These are phyloP conservation scores for Mustela lutreola DNA, from an alignment of 2,113 vertebrate species.

Conservation along the genomic window DNA sequence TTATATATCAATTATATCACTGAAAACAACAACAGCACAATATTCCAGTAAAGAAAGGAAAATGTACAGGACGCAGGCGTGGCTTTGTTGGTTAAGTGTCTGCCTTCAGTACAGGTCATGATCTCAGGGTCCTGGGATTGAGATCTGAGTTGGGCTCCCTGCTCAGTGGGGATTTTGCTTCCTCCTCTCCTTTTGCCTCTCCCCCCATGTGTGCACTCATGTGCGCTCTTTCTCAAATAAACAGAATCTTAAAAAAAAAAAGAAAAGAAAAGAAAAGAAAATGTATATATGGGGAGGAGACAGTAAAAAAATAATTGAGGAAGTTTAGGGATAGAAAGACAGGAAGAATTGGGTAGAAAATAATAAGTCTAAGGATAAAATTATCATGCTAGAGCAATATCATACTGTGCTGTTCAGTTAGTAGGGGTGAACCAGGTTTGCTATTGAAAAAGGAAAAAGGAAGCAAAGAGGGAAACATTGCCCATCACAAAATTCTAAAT, in stretches of 20 bases:
- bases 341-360: background rate
- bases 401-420: background rate
- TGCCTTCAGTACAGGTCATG: no score
- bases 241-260: no score
- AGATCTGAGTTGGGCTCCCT: background rate
- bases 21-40: background rate
- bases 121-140: background rate
- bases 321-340: background rate
- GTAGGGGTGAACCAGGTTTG: background rate
- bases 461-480: background rate
- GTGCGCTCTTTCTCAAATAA: no score
- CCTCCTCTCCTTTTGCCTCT: no score
- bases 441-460: background rate
- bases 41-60: background rate
- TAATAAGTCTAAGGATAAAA: conserved; percentile 15
- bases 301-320: background rate
- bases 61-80: background rate
- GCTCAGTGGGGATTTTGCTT: no score
- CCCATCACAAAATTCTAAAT: background rate
- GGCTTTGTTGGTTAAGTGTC: background rate
- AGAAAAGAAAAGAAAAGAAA: background rate
- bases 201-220: no score
- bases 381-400: background rate
- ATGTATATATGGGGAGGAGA: background rate
- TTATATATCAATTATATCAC: background rate